Percentiles rank a stretch among this genome's conserved stretches.
phyloP scores from a whole-genome alignment of 2,888 invertebrate genomes.

The Bembecia ichneumoniformis region DNA sequence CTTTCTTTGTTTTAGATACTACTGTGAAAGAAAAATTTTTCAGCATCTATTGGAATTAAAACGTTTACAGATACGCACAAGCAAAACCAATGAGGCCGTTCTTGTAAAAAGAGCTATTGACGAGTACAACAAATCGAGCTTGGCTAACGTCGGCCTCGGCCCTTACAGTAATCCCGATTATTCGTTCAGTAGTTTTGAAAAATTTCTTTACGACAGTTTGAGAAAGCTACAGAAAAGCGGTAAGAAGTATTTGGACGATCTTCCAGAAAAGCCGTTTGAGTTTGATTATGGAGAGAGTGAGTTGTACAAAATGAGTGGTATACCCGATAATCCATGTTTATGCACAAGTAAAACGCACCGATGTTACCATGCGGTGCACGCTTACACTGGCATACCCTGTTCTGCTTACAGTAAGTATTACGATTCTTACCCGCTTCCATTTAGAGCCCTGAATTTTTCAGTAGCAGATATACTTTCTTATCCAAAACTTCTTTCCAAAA shows the following conservation, averaged over 20 bases:
- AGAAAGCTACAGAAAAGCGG: constrained; percentile 82
- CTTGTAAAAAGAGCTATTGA: constrained; percentile 90
- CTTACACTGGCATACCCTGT: constrained; percentile 91
- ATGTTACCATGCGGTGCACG: constrained; percentile 92
- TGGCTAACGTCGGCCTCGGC: constrained; percentile 75
- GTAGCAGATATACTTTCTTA: too few species aligned
- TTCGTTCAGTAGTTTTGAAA: constrained; percentile 85
- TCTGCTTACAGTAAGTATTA: constrained; percentile 85
- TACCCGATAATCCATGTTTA: constrained; percentile 81
- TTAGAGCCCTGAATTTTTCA: background rate
- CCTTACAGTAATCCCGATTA: constrained; percentile 77
- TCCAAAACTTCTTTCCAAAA: background rate
- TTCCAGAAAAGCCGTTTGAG: constrained; percentile 69
- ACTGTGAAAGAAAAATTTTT: constrained; percentile 92
- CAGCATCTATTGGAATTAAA: constrained; percentile 94
- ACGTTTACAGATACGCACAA: constrained; percentile 91
- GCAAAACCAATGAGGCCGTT: constrained; percentile 88
- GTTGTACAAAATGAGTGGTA: constrained; percentile 75
- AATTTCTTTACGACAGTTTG: constrained; percentile 89
- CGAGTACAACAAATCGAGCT: constrained; percentile 83
- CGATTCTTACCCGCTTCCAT: background rate
- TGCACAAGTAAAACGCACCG: constrained; percentile 91
- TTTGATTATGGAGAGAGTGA: constrained; percentile 67
- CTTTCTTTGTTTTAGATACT: constrained; percentile 75
- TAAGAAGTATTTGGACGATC: constrained; percentile 74